Evolutionary conservation across 1,140 invertebrate genomes (phyloP).

Genomic region (Patella vulgata): DNA sequence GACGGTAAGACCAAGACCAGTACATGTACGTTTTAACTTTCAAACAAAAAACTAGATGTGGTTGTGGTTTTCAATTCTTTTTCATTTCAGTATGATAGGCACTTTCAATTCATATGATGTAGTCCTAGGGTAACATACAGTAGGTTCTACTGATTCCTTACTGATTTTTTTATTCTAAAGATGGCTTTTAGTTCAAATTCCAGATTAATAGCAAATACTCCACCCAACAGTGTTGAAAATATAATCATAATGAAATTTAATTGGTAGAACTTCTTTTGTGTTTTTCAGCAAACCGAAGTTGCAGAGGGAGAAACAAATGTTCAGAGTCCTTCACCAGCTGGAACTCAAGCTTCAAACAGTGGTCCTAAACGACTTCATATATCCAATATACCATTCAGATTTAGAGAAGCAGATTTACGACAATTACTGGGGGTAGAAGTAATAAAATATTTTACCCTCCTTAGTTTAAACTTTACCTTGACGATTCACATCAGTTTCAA

Average conservation of each 20-base stretch:
- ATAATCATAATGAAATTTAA: too few relatives aligned
- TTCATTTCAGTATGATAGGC: conserved; percentile 25
- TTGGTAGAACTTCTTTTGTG: too few relatives aligned
- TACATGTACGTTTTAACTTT: conserved; percentile 44
- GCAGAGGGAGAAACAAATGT: conserved; percentile 59
- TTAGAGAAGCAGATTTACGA: conserved; percentile 96
- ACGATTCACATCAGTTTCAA: not conserved
- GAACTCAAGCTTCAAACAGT: conserved; percentile 32
- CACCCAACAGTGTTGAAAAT: too few relatives aligned
- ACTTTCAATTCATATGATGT: conserved; percentile 11
- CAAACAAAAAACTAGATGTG: conserved; percentile 11
- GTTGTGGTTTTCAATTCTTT: conserved; percentile 14
- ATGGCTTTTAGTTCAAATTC: not conserved
- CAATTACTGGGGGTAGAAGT: conserved; percentile 92
- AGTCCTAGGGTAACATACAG: conserved; percentile 9
- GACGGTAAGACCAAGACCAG: conserved; percentile 60
- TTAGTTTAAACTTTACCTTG: too few relatives aligned
- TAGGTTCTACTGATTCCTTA: not conserved
- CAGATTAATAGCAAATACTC: not conserved
- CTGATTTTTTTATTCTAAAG: conserved; percentile 1
- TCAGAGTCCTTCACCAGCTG: conserved; percentile 79
- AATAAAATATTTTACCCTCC: conserved; percentile 66
- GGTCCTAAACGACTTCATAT: conserved; percentile 73
- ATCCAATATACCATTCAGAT: conserved; percentile 99
- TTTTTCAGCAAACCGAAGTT: conserved; percentile 70